Percentiles rank a stretch among this genome's conserved stretches.
Evolutionary conservation across 2,113 vertebrate genomes (phyloP).

Genomic region (Cervus canadensis): DNA sequence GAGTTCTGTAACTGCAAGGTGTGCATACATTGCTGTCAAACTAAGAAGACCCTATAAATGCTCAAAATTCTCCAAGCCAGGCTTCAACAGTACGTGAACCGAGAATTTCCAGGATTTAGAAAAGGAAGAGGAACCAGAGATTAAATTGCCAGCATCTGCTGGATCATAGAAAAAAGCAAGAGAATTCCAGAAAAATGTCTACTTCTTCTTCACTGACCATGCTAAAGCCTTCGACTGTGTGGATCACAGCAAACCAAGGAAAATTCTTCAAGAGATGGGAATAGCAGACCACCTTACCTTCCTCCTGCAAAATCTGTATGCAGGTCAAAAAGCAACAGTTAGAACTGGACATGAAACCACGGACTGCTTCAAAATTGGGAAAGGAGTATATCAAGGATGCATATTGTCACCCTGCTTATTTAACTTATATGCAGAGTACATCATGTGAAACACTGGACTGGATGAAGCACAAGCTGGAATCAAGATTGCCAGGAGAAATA

Average conservation of each 20-base stretch:
- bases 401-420: not conserved
- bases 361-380: not conserved
- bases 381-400: not conserved
- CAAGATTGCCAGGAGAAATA: not conserved
- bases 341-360: not conserved
- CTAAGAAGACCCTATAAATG: not conserved
- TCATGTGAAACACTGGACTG: not conserved
- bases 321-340: not conserved
- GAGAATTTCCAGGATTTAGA: not conserved
- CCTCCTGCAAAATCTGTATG: not conserved
- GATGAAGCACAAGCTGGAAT: not conserved
- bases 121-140: not conserved
- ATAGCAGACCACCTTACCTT: not conserved
- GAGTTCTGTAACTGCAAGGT: not conserved
- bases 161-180: not conserved
- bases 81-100: not conserved
- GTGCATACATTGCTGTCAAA: accelerated
- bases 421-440: not conserved
- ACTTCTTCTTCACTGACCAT: not conserved
- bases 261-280: not conserved
- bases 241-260: not conserved
- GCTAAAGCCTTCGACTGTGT: not conserved
- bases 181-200: not conserved
- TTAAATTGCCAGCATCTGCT: not conserved
- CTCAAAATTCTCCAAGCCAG: not conserved